Conservation (phyloP, 2,888 invertebrate genomes). For the Agrochola macilenta region DNA sequence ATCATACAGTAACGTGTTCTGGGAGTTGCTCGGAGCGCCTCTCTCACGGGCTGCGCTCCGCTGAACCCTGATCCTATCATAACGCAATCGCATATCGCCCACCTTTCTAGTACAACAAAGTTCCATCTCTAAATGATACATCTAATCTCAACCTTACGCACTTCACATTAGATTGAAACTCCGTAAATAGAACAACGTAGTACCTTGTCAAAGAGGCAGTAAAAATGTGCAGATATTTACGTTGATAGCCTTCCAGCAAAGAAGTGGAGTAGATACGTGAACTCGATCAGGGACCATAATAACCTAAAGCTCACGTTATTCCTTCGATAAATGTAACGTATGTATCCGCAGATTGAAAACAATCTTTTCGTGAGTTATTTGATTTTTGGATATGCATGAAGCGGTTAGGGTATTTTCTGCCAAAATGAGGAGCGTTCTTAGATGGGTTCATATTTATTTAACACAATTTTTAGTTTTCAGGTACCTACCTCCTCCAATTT, state of each 20-base stretch:
- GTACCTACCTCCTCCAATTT: not conserved
- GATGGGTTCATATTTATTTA: not conserved
- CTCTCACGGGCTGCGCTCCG: conserved; percentile 82
- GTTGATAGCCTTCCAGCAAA: conserved; percentile 87
- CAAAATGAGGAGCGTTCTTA: not conserved
- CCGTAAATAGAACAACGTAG: conserved; percentile 44
- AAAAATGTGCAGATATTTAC: conserved; percentile 88
- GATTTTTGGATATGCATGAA: conserved; percentile 38
- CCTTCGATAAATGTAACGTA: conserved; percentile 78
- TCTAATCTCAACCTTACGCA: conserved; percentile 73
- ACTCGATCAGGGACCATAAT: conserved; percentile 86
- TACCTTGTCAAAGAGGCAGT: conserved; percentile 70
- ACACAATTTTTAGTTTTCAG: not conserved
- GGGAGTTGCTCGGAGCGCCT: conserved; percentile 76
- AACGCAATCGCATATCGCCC: conserved; percentile 88
- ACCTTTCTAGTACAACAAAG: conserved; percentile 71
- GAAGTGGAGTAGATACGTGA: conserved; percentile 88
- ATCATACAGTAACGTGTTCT: conserved; percentile 81
- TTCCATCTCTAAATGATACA: conserved; percentile 61
- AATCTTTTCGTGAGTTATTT: conserved; percentile 65
- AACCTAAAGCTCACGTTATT: conserved; percentile 83
- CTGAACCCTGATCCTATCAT: conserved; percentile 89
- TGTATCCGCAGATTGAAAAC: conserved; percentile 70
- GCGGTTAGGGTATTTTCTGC: not conserved
- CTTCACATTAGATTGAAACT: conserved; percentile 46